phyloP scores from a whole-genome alignment of 2,113 vertebrate species.

The Scomber colias region DNA sequence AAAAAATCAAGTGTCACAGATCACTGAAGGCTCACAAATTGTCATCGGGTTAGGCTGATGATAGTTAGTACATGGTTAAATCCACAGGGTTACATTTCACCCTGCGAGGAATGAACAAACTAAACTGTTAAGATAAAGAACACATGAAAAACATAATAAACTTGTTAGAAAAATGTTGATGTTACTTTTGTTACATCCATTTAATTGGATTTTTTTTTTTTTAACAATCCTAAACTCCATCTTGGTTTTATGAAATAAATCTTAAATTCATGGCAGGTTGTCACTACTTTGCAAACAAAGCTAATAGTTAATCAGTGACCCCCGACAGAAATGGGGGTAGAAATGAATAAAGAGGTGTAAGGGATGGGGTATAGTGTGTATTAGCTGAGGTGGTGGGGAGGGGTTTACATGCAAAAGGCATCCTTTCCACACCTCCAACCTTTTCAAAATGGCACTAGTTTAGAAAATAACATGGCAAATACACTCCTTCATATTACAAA shows the following conservation, averaged over 20 bases:
- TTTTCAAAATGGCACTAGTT: conserved; percentile 56
- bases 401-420: conserved; percentile 42
- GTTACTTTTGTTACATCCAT: conserved; percentile 32
- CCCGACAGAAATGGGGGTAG: conserved; percentile 77
- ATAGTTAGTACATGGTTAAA: conserved; percentile 51
- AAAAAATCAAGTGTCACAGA: conserved; percentile 49
- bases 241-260: background rate
- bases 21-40: conserved; percentile 61
- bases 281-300: conserved; percentile 9
- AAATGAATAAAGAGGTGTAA: background rate
- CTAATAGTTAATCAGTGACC: conserved; percentile 4
- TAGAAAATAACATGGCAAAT: conserved; percentile 21
- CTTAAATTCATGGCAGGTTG: background rate
- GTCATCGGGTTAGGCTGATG: conserved; percentile 38
- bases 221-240: background rate
- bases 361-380: conserved; percentile 13
- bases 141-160: conserved; percentile 22
- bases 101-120: conserved; percentile 5
- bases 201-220: conserved; percentile 9
- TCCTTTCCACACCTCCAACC: conserved; percentile 7
- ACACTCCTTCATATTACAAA: conserved; percentile 51
- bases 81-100: conserved; percentile 4
- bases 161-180: conserved; percentile 45
- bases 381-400: background rate
- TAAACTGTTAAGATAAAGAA: conserved; percentile 14